These are phyloP conservation scores for Lophochroa leadbeateri DNA, from an alignment of 2,113 vertebrate genomes.

Conservation along the genomic window DNA sequence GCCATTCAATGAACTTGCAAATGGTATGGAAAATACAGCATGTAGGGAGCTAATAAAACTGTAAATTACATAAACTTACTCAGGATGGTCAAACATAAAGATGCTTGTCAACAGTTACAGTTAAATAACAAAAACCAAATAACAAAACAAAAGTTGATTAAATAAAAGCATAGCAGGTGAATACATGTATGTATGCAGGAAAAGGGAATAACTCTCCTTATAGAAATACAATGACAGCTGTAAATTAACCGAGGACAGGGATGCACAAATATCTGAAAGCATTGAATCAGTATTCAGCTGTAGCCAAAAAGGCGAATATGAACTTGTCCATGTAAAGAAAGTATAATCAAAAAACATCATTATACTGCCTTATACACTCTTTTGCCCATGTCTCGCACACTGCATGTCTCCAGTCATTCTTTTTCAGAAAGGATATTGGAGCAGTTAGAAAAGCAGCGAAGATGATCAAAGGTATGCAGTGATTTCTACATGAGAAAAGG, in stretches of 20 bases:
- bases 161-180: background rate
- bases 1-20: background rate
- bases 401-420: background rate
- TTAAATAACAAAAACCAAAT: background rate
- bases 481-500: background rate
- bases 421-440: background rate
- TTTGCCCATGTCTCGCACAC: background rate
- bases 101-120: background rate
- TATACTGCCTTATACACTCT: background rate
- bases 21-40: background rate
- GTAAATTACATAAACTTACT: background rate
- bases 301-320: background rate
- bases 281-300: background rate
- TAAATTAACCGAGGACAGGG: background rate
- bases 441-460: background rate
- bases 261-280: background rate
- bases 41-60: background rate
- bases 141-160: background rate
- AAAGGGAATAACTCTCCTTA: background rate
- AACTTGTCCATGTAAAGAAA: background rate
- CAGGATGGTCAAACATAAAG: background rate
- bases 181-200: background rate
- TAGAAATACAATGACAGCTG: accelerated
- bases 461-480: background rate
- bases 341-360: background rate